Percentiles rank a stretch among this genome's conserved stretches.
phyloP scores from a whole-genome alignment of 2,797 vertebrate genomes.

The Pangasius krempfi region DNA sequence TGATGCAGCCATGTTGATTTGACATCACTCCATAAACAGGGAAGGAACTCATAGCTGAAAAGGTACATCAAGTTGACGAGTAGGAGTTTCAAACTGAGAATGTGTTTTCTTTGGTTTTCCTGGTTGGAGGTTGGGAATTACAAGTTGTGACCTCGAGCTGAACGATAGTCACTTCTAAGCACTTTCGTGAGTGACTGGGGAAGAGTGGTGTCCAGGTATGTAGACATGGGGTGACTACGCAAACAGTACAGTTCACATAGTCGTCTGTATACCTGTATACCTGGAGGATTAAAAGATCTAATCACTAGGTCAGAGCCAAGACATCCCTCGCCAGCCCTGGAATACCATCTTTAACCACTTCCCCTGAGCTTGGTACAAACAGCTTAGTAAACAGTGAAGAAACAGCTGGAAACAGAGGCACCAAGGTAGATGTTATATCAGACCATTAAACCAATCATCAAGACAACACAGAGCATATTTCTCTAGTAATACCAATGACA shows the following conservation, averaged over 20 bases:
- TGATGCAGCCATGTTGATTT: neutral
- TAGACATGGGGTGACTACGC: neutral
- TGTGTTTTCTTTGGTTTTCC: neutral
- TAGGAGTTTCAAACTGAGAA: neutral
- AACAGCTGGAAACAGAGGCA: neutral
- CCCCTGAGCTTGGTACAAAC: neutral
- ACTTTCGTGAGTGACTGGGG: neutral
- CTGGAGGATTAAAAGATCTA: neutral
- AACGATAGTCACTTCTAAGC: neutral
- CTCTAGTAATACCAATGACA: neutral
- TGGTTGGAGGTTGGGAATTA: neutral
- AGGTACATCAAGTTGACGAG: neutral
- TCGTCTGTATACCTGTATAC: neutral
- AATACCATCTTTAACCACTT: neutral
- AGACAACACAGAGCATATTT: neutral
- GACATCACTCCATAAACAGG: neutral
- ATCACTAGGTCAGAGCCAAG: neutral
- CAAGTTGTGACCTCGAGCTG: neutral
- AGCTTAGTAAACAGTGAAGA: neutral
- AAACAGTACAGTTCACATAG: neutral
- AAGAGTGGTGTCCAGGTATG: too few species aligned
- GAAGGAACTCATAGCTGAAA: neutral
- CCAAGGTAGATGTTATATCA: neutral
- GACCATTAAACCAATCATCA: neutral
- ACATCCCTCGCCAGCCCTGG: neutral